Evolutionary conservation across 2,113 vertebrate species (phyloP).

Genomic region (Leptocoma aspasia): DNA sequence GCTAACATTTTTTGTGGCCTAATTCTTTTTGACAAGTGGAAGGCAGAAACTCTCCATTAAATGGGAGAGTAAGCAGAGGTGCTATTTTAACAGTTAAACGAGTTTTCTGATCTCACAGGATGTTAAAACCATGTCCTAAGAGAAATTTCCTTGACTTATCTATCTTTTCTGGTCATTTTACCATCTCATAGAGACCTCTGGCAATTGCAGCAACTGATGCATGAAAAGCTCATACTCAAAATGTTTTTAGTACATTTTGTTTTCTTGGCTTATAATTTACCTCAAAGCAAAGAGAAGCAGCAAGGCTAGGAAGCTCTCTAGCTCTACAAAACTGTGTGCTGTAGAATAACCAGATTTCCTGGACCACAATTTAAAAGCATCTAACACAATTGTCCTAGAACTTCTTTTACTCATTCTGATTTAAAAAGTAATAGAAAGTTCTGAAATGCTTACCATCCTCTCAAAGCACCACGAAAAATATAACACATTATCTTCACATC

Average conservation of each 20-base stretch:
- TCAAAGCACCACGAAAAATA: not conserved
- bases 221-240: not conserved
- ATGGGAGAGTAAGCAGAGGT: not conserved
- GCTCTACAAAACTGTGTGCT: not conserved
- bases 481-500: not conserved
- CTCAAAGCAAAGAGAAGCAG: not conserved
- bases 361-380: not conserved
- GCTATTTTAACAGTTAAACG: not conserved
- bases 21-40: not conserved
- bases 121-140: not conserved
- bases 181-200: not conserved
- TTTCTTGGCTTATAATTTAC: not conserved
- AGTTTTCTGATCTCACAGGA: not conserved
- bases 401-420: not conserved
- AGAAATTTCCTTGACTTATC: not conserved
- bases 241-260: not conserved
- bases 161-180: conserved; percentile 31
- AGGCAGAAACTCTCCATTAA: not conserved
- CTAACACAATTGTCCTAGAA: not conserved
- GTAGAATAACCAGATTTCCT: not conserved
- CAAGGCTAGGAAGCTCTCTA: not conserved
- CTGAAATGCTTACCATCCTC: not conserved
- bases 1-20: not conserved
- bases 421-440: not conserved
- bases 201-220: not conserved